Conservation (phyloP, 2,113 vertebrate species). For the Scalopus aquaticus region DNA sequence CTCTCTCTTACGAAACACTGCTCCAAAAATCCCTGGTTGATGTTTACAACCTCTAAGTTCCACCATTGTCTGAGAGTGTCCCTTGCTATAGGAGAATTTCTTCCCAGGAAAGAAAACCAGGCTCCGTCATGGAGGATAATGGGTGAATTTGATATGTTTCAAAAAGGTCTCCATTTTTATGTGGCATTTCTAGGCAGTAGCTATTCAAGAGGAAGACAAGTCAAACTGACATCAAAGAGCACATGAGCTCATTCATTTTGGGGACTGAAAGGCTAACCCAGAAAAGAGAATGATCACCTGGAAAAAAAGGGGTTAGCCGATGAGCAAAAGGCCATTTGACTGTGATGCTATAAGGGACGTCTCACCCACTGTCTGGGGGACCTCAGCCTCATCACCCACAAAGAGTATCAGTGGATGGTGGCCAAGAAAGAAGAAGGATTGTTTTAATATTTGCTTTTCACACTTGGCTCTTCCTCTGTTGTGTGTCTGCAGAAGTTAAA, state of each 20-base stretch:
- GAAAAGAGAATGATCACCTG: slow-evolving; percentile 57
- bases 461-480: background rate
- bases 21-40: slow-evolving; percentile 65
- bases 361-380: background rate
- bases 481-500: background rate
- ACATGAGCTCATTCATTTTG: slow-evolving; percentile 62
- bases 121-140: slow-evolving; percentile 60
- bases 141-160: slow-evolving; percentile 45
- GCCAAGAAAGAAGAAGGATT: background rate
- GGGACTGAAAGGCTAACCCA: slow-evolving; percentile 62
- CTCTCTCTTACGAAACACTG: background rate
- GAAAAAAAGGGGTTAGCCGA: slow-evolving; percentile 69
- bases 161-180: slow-evolving; percentile 69
- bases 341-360: background rate
- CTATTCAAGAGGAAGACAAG: slow-evolving; percentile 69
- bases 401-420: background rate
- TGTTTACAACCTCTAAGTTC: slow-evolving; percentile 67
- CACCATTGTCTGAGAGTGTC: slow-evolving; percentile 60
- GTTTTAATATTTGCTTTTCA: background rate
- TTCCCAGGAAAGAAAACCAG: slow-evolving; percentile 66
- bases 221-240: slow-evolving; percentile 76
- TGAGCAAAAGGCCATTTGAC: background rate
- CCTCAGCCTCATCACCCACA: background rate
- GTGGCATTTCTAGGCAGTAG: slow-evolving; percentile 41
- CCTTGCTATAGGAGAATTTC: slow-evolving; percentile 65